Base-by-base conservation (phyloP, 2,113 vertebrate species). In the Notarius lentiginosus region DNA sequence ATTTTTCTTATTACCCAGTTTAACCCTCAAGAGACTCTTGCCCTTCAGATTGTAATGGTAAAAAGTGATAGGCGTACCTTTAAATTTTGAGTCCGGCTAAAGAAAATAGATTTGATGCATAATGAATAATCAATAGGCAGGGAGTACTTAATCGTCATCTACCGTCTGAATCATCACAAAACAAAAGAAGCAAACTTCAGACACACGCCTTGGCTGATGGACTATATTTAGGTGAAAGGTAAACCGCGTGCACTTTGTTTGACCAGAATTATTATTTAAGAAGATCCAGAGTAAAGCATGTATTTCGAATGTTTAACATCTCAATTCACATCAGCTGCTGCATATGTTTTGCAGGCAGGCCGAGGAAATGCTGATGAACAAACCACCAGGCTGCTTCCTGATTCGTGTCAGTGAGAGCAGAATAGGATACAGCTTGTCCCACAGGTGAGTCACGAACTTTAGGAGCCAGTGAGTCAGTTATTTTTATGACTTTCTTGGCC, bases 361-460 rank as follows among this genome's bases (percentile, higher is more conserved):
- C 0, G 96, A 97, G 91, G 89, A 94, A 27, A 89, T 95, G 66
- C 91, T 97, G n/a, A 91, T 90, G 65, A 22, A 86, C 58, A 95
- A 94, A 51, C 93, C 94, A 0, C 86, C 63, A 0, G 97, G 96
- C 0, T 93, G 94, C 92, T 97, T 97, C 91, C 96, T 97, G 61
- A 92, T 97, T 86, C 92, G 96, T 84, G 94, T 96, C 87, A 95
- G 96, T 9, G 95, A 97, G 92, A 97, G 94, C 89, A 93, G 96
- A 61, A 93, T 95, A 82, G 96, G 96, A 83, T 97, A 96, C 94
- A 96, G 95, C 0, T 93, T 97, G 5, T 96, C 97, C 0, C 95
- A 95, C 89, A 95, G 92, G 96, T 97, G 92, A 95, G 90, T 89
- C 85, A 12, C 14, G 24, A 27, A 87, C 11, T 87, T 73, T 53